Base-by-base conservation (phyloP, 2,888 invertebrate species). In the Arrhopalites spinosus region DNA sequence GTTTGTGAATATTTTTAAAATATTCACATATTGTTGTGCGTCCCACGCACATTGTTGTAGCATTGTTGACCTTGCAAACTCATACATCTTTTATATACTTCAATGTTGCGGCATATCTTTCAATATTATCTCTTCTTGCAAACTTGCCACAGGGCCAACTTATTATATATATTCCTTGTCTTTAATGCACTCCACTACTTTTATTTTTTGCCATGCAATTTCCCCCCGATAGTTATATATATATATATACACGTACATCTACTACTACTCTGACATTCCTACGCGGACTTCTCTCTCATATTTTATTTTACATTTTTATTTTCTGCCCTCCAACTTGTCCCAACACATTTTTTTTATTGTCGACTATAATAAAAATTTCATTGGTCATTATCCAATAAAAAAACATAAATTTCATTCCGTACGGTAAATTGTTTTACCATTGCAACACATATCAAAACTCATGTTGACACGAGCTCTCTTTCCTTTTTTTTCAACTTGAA, bases 31-130 rank as follows among this genome's bases (percentile, higher is more conserved):
- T 56, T 70, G 59, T 70, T 70, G 71, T 59, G 61, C 23, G 61
- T 59, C 25, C 25, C 36, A 63, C 71, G 71, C 71, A 72, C 71
- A 72, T 72, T 72, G 71, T 72, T 72, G 45, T 66, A 23, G 43
- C 36, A n/a, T 27, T 25, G 53, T 29, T 68, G 68, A 68, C 68
- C 68, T 68, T 72, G 71, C 71, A 71, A 43, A 59, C 59, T 25
- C 59, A 30, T 30, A 30, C 36, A n/a, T 50, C 70, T 59, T 23
- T n/a, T 72, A 43, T 63, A n/a, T 59, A 61, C 63, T 63, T 72
- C 71, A 72, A 72, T 72, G 71, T 72, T 72, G 71, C 71, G 71
- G 71, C 61, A 72, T 72, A 70, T 56, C 36, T 70, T 36, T 70
- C 23, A 36, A 36, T 36, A 36, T 36, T 7, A 23, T 47, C 29